Evolutionary conservation across 2,797 vertebrate genomes (phyloP).

Genomic region (Pygocentrus nattereri): DNA sequence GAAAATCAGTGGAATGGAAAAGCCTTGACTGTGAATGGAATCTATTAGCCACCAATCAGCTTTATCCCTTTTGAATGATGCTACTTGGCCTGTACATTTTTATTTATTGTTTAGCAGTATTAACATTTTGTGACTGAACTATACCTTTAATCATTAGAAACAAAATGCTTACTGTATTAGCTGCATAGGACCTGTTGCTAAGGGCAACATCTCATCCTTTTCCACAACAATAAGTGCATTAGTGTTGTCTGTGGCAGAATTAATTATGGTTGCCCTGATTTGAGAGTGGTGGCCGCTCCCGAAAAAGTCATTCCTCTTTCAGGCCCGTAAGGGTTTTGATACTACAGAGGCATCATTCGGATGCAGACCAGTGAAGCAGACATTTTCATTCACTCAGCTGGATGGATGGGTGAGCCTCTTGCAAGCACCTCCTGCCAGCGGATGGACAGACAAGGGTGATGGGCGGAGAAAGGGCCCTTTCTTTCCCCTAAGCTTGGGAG

Average conservation of each 20-base stretch:
- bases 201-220: slow-evolving; percentile 12
- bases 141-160: not conserved
- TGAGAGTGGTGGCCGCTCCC: slow-evolving; percentile 24
- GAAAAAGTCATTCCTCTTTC: slow-evolving; percentile 48
- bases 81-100: not conserved
- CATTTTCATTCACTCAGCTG: slow-evolving; percentile 82
- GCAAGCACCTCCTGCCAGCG: slow-evolving; percentile 74
- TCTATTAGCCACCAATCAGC: not conserved
- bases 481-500: slow-evolving; percentile 70
- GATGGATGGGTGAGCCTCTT: slow-evolving; percentile 78
- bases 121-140: not conserved
- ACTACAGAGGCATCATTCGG: slow-evolving; percentile 64
- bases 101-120: not conserved
- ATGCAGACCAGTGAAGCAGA: slow-evolving; percentile 76
- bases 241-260: slow-evolving; percentile 33
- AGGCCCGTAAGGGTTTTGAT: slow-evolving; percentile 51
- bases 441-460: slow-evolving; percentile 73
- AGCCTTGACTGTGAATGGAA: not conserved
- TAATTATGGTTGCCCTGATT: slow-evolving; percentile 46
- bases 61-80: not conserved
- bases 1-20: no score
- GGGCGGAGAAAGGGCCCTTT: slow-evolving; percentile 79
- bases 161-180: not conserved
- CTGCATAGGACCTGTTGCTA: slow-evolving; percentile 4
- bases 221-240: slow-evolving; percentile 37